Conservation (phyloP, 1,140 invertebrate genomes). For the Nephila pilipes region DNA sequence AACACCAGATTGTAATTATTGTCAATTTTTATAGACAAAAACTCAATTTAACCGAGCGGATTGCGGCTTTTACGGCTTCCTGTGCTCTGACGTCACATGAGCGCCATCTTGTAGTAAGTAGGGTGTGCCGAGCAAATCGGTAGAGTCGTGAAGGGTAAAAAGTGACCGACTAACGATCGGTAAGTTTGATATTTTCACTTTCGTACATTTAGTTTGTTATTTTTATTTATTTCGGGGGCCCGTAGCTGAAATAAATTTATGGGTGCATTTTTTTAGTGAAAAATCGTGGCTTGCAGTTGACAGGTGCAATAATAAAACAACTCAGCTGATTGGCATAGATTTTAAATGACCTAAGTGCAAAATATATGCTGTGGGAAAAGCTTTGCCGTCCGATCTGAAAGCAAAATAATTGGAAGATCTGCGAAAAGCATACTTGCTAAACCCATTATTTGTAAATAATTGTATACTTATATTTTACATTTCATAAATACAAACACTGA, state of each 20-base stretch:
- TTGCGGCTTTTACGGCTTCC: slow-evolving; percentile 76
- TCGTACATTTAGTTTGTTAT: neutral
- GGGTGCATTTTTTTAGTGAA: neutral
- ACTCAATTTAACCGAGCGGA: slow-evolving; percentile 50
- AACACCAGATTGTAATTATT: slow-evolving; percentile 33
- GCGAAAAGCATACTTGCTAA: neutral
- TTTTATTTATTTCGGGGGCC: slow-evolving; percentile 6
- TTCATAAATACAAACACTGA: neutral
- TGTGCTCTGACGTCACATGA: slow-evolving; percentile 74
- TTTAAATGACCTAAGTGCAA: slow-evolving; percentile 65
- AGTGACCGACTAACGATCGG: slow-evolving; percentile 65
- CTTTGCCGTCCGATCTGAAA: neutral
- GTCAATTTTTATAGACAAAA: slow-evolving; percentile 33
- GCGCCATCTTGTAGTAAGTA: slow-evolving; percentile 74
- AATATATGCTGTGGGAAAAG: neutral
- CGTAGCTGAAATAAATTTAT: neutral
- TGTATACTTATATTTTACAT: neutral
- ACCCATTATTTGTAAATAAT: neutral
- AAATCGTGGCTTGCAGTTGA: slow-evolving; percentile 45
- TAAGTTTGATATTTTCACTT: slow-evolving; percentile 63
- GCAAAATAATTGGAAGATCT: neutral
- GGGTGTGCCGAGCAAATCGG: slow-evolving; percentile 72
- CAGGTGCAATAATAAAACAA: slow-evolving; percentile 64
- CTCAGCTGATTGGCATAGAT: slow-evolving; percentile 71
- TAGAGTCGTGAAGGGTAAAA: slow-evolving; percentile 70